phyloP scores from a whole-genome alignment of 2,797 vertebrate species.

The Pterois miles region DNA sequence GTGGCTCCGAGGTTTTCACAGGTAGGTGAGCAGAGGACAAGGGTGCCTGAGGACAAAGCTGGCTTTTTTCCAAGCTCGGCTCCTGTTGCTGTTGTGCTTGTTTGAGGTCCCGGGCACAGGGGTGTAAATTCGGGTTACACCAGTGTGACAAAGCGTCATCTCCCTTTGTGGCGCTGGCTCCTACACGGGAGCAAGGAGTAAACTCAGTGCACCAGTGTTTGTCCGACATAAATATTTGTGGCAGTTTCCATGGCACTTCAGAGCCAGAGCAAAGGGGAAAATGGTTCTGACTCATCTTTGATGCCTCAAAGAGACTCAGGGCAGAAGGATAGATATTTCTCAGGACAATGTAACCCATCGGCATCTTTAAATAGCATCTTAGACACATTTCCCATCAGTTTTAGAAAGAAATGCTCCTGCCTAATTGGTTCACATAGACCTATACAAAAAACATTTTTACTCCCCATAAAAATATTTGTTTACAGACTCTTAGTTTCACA shows the following conservation, averaged over 20 bases:
- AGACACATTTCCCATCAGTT: conserved; percentile 51
- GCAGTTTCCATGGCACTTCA: conserved; percentile 87
- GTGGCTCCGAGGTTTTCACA: conserved; percentile 77
- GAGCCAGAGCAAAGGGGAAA: conserved; percentile 64
- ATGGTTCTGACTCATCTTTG: conserved; percentile 81
- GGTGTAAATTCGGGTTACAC: conserved; percentile 81
- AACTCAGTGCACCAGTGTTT: conserved; percentile 76
- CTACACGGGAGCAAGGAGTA: conserved; percentile 72
- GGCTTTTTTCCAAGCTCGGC: conserved; percentile 80
- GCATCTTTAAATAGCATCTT: conserved; percentile 42
- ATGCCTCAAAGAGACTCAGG: conserved; percentile 78
- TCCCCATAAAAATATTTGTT: conserved; percentile 56
- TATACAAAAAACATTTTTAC: conserved; percentile 6
- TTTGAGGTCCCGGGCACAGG: conserved; percentile 81
- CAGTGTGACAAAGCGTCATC: conserved; percentile 80
- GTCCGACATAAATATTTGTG: conserved; percentile 86
- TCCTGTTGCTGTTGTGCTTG: conserved; percentile 76
- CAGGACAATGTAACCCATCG: conserved; percentile 72
- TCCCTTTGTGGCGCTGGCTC: conserved; percentile 81
- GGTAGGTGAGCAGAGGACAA: conserved; percentile 78
- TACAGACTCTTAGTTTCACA: conserved; percentile 67
- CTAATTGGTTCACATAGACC: conserved; percentile 35
- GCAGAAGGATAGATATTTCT: conserved; percentile 82
- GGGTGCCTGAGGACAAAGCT: conserved; percentile 78
- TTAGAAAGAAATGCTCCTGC: conserved; percentile 12